Base-by-base conservation (phyloP, 1,140 invertebrate species). In the Drosophila baimaii region DNA sequence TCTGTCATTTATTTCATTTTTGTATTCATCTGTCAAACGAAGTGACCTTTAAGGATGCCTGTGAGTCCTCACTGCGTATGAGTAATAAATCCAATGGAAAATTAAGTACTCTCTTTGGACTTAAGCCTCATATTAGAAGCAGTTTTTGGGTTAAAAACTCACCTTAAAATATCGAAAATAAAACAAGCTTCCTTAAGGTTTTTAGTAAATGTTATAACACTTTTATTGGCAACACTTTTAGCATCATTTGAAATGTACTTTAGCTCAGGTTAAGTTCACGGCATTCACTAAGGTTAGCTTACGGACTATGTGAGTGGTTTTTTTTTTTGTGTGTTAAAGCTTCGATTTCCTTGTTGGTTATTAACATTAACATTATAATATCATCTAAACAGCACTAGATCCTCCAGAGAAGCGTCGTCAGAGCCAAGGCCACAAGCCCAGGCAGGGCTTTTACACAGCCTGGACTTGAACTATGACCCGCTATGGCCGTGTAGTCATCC, bases 171-270 rank as follows among this genome's bases (percentile, higher is more conserved):
- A 13, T 27, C 21, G n/a, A n/a, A 12, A 23, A 44, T 13, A 17
- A 17, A 23, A 12, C 1, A 27, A 17, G 1, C 5, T 9, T 0
- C 13, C 1, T n/a, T 31, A 9, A 12, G 13, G 46, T 62, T 82
- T 54, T 88, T 88, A 83, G 84, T 86, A 88, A 77, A 44, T 71
- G 82, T 88, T 86, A 88, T 77, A 79, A 57, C 77, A 66, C 41
- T 71, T 52, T 83, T 83, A 88, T 88, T 88, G 83, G 83, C 83
- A 88, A 88, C 77, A 49, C 62, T 88, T 52, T 80, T 89, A 89
- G 84, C 83, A 89, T 88, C 83, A 54, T 79, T 54, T 54, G 79
- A 72, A 55, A 77, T 74, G 81, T 79, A 79, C 62, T 80, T 54
- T 66, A 49, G 35, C 29, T 49, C 52, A 33, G 81, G 63, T 62